Evolutionary conservation across 1,140 invertebrate genomes (phyloP).

Genomic region (Drosophila leontia): DNA sequence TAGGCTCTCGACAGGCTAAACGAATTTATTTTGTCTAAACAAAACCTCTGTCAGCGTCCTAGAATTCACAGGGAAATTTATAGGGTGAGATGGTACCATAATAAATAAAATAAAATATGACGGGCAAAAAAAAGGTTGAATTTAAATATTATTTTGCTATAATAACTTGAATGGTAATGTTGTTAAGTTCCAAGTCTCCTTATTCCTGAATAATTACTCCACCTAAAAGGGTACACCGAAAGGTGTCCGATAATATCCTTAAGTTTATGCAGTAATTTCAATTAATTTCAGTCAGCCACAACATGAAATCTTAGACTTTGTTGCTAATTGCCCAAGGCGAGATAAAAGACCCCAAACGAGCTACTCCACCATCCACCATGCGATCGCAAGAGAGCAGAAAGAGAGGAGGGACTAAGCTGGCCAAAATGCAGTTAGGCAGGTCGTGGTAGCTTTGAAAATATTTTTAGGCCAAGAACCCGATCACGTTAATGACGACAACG

Average conservation of each 20-base stretch:
- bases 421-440: slow-evolving; percentile 79
- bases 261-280: slow-evolving; percentile 11
- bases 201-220: no score
- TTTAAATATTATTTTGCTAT: no score
- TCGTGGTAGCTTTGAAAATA: slow-evolving; percentile 54
- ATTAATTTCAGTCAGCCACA: slow-evolving; percentile 23
- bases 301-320: slow-evolving; percentile 3
- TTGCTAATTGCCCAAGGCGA: slow-evolving; percentile 29
- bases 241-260: background rate
- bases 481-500: slow-evolving; percentile 42
- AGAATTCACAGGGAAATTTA: slow-evolving; percentile 12
- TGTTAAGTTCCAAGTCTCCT: no score
- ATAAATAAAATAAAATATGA: slow-evolving; percentile 41
- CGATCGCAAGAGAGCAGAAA: slow-evolving; percentile 11
- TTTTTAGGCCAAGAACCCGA: slow-evolving; percentile 75
- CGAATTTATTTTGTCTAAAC: slow-evolving; percentile 51
- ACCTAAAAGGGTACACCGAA: background rate
- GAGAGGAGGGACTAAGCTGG: slow-evolving; percentile 28
- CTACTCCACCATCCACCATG: background rate
- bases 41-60: slow-evolving; percentile 39
- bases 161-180: no score
- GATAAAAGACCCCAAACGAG: slow-evolving; percentile 1
- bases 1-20: slow-evolving; percentile 35
- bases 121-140: no score
- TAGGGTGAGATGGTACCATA: background rate